Evolutionary conservation across 1,140 invertebrate species (phyloP).

Genomic region (Euura saliciscinereae): DNA sequence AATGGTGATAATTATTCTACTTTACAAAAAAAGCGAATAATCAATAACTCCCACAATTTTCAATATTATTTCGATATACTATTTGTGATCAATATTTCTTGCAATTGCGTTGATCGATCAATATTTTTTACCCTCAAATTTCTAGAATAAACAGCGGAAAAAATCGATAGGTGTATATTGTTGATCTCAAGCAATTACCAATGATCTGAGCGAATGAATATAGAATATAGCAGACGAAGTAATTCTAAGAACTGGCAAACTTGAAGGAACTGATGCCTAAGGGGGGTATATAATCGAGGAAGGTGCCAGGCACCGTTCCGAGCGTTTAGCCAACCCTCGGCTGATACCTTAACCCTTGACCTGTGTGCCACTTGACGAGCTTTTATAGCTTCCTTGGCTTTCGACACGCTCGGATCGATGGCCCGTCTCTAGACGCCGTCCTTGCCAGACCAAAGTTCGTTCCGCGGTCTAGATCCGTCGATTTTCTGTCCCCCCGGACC

Average conservation of each 20-base stretch:
- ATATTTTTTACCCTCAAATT: no score
- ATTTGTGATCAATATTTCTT: no score
- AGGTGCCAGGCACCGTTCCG: neutral
- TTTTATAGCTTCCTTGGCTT: neutral
- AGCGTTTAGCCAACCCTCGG: neutral
- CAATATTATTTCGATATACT: no score
- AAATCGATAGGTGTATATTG: no score
- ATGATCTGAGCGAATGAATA: no score
- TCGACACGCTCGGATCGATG: neutral
- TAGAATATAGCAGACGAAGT: no score
- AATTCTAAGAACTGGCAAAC: neutral
- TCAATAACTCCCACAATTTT: no score
- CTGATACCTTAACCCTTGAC: slow-evolving; percentile 7
- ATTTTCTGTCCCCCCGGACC: neutral
- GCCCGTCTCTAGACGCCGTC: neutral
- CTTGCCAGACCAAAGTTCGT: neutral
- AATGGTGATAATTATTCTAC: no score
- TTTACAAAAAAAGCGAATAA: no score
- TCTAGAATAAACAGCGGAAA: no score
- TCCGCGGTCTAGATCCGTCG: neutral
- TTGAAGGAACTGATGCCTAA: neutral
- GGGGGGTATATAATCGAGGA: neutral
- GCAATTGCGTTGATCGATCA: no score
- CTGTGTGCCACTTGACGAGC: neutral
- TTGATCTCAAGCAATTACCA: no score